Evolutionary conservation across 2,888 invertebrate species (phyloP).

Genomic region (Drosophila paranaensis): DNA sequence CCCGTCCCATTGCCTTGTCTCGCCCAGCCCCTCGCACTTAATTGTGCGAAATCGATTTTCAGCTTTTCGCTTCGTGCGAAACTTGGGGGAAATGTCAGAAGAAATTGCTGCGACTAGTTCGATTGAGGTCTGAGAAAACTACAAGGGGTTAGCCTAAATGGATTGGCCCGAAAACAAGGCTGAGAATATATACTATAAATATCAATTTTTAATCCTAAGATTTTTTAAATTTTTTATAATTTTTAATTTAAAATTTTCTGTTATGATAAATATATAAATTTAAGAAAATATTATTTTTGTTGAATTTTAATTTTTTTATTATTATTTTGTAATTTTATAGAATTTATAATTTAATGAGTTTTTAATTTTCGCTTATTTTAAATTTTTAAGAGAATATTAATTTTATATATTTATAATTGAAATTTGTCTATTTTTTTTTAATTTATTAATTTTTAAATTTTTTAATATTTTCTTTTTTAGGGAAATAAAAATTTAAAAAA

Average conservation of each 20-base stretch:
- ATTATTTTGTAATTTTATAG: too few species aligned
- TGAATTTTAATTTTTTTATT: too few species aligned
- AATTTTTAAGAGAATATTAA: too few species aligned
- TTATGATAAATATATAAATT: too few species aligned
- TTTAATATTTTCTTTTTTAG: too few species aligned
- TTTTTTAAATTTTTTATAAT: background rate
- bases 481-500: background rate
- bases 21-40: slow-evolving; percentile 23
- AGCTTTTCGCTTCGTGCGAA: slow-evolving; percentile 30
- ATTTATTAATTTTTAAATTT: background rate
- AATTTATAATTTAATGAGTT: too few species aligned
- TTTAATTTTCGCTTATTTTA: too few species aligned
- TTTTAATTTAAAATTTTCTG: background rate
- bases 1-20: slow-evolving; percentile 30
- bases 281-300: too few species aligned
- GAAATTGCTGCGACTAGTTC: slow-evolving; percentile 11
- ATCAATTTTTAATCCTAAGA: background rate
- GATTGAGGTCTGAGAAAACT: slow-evolving; percentile 10
- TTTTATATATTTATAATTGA: background rate
- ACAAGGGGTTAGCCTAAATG: background rate
- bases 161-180: background rate
- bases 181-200: background rate
- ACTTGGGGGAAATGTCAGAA: slow-evolving; percentile 18
- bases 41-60: slow-evolving; percentile 50
- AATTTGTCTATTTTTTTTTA: background rate